phyloP scores from a whole-genome alignment of 2,888 invertebrate species.

The Oscheius onirici region DNA sequence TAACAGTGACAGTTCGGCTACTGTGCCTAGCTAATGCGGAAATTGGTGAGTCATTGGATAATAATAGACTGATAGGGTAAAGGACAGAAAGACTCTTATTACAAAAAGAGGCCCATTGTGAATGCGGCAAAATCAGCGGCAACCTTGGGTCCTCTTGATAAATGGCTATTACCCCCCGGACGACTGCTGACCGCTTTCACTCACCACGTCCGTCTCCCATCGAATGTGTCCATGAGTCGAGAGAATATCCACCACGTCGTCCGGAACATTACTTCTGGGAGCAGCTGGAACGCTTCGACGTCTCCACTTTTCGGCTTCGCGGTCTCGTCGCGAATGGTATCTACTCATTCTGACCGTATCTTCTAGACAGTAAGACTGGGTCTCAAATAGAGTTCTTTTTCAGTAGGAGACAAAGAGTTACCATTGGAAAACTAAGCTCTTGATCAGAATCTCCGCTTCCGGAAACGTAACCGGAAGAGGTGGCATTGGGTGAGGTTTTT shows the following conservation, averaged over 20 bases:
- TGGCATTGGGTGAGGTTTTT: slow-evolving; percentile 37
- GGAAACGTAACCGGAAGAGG: slow-evolving; percentile 52
- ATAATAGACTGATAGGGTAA: not conserved
- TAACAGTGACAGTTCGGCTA: too few species aligned
- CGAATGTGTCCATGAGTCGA: slow-evolving; percentile 8
- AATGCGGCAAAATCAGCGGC: not conserved
- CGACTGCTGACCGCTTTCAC: not conserved
- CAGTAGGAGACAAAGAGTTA: not conserved
- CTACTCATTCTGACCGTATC: not conserved
- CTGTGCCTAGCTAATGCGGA: too few species aligned
- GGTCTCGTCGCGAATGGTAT: slow-evolving; percentile 1
- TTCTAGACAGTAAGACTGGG: slow-evolving; percentile 7
- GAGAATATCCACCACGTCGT: slow-evolving; percentile 15
- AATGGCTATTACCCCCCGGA: too few species aligned
- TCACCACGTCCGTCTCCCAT: slow-evolving; percentile 32
- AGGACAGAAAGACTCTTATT: not conserved
- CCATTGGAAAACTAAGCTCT: slow-evolving; percentile 27
- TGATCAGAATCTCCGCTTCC: slow-evolving; percentile 41
- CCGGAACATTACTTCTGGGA: slow-evolving; percentile 3
- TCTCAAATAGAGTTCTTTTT: not conserved
- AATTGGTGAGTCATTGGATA: not conserved
- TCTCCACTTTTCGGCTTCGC: slow-evolving; percentile 27
- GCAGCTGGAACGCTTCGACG: slow-evolving; percentile 35
- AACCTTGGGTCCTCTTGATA: not conserved
- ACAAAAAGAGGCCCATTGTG: not conserved